Conservation (phyloP, 2,888 invertebrate genomes). For the Dilophus febrilis region DNA sequence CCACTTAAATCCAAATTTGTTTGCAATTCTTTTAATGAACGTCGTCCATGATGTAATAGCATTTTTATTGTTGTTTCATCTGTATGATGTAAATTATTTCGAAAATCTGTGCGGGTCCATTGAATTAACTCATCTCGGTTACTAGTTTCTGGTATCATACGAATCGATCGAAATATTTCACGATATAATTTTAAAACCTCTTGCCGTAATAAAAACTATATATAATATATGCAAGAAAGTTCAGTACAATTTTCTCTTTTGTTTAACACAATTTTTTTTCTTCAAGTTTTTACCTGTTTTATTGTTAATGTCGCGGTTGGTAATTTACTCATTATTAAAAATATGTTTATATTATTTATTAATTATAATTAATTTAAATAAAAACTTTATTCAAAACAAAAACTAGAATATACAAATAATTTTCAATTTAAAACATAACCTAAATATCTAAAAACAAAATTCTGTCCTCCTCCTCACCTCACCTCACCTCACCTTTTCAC, state of each 20-base stretch:
- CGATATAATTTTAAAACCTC: slow-evolving; percentile 62
- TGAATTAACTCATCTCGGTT: slow-evolving; percentile 46
- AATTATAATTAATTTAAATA: no score
- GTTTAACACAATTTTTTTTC: not conserved
- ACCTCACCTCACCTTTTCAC: no score
- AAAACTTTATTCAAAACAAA: no score
- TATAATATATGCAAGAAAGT: slow-evolving; percentile 21
- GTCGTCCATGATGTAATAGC: slow-evolving; percentile 49
- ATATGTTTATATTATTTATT: no score
- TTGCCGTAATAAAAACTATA: slow-evolving; percentile 59
- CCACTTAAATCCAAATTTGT: slow-evolving; percentile 42
- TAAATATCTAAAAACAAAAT: no score
- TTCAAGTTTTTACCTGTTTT: slow-evolving; percentile 41
- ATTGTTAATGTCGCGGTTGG: slow-evolving; percentile 35
- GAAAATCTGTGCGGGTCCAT: slow-evolving; percentile 63
- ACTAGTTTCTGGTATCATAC: slow-evolving; percentile 42
- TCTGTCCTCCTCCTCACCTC: no score
- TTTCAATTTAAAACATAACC: no score
- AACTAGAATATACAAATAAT: no score
- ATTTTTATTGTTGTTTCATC: slow-evolving; percentile 60
- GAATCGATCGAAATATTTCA: slow-evolving; percentile 50
- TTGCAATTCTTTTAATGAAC: slow-evolving; percentile 48
- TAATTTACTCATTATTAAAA: slow-evolving; percentile 27
- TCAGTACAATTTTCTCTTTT: not conserved
- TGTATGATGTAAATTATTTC: slow-evolving; percentile 45